phyloP scores from a whole-genome alignment of 2,888 invertebrate genomes.

The Lithophane socia region DNA sequence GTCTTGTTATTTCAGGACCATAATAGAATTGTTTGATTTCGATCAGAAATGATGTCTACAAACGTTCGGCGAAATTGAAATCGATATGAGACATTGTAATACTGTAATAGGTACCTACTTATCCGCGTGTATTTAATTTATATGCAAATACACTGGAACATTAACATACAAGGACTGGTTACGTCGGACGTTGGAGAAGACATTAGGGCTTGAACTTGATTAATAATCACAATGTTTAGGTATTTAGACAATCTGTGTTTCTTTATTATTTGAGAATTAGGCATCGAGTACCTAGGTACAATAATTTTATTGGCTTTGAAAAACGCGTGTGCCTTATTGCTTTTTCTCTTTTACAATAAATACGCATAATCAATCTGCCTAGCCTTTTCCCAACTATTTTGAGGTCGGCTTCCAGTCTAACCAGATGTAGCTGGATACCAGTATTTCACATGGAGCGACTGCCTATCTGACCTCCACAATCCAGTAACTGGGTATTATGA shows the following conservation, averaged over 20 bases:
- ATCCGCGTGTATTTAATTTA: slow-evolving; percentile 37
- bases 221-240: slow-evolving; percentile 4
- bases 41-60: slow-evolving; percentile 44
- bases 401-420: too few relatives aligned
- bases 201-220: slow-evolving; percentile 22
- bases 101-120: too few relatives aligned
- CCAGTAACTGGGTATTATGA: too few relatives aligned
- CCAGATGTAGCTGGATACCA: too few relatives aligned
- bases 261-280: not conserved
- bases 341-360: not conserved
- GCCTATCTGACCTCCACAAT: too few relatives aligned
- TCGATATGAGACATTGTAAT: slow-evolving; percentile 22
- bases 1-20: slow-evolving; percentile 69
- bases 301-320: not conserved
- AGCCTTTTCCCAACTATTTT: too few relatives aligned
- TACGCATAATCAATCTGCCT: not conserved
- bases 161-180: slow-evolving; percentile 23
- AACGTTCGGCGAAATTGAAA: slow-evolving; percentile 23
- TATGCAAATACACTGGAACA: slow-evolving; percentile 41
- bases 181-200: not conserved
- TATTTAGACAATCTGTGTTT: slow-evolving; percentile 6
- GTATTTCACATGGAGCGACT: too few relatives aligned
- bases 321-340: not conserved
- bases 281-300: not conserved
- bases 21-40: slow-evolving; percentile 68